These are phyloP conservation scores for Mustela lutreola DNA, from an alignment of 2,113 vertebrate genomes.

Conservation along the genomic window DNA sequence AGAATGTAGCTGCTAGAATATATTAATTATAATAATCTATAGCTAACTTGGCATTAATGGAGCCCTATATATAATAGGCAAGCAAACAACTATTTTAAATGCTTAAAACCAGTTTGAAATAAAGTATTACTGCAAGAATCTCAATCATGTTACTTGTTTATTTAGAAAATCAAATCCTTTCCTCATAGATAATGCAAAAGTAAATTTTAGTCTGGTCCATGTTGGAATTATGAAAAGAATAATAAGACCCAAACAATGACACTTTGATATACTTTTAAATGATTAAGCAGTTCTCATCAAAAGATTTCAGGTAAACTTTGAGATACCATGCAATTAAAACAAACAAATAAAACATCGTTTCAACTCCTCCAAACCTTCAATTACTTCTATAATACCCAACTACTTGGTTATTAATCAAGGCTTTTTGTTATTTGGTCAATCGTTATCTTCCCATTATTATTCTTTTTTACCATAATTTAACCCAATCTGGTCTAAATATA, in stretches of 20 bases:
- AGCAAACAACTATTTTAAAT: background rate
- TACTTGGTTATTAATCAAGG: background rate
- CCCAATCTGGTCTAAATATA: background rate
- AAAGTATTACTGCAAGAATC: background rate
- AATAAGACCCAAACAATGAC: background rate
- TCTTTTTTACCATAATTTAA: background rate
- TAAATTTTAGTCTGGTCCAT: background rate
- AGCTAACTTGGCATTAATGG: background rate
- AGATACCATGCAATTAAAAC: background rate
- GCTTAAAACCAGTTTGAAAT: background rate
- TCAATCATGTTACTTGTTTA: background rate
- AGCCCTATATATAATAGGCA: background rate
- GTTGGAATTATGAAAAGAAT: background rate
- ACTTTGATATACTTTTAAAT: background rate
- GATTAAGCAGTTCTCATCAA: background rate
- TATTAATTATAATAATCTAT: background rate
- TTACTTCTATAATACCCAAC: background rate
- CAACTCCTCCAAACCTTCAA: background rate
- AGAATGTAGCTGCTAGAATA: background rate
- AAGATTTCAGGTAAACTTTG: background rate
- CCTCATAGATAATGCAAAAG: background rate
- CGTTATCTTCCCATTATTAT: background rate
- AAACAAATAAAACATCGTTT: background rate
- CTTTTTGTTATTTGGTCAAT: background rate
- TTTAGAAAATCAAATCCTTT: constrained; percentile 28